Percentiles rank a stretch among this genome's conserved stretches.
These are phyloP conservation scores for Odontothrips loti DNA, from an alignment of 2,888 invertebrate genomes.

Conservation along the genomic window DNA sequence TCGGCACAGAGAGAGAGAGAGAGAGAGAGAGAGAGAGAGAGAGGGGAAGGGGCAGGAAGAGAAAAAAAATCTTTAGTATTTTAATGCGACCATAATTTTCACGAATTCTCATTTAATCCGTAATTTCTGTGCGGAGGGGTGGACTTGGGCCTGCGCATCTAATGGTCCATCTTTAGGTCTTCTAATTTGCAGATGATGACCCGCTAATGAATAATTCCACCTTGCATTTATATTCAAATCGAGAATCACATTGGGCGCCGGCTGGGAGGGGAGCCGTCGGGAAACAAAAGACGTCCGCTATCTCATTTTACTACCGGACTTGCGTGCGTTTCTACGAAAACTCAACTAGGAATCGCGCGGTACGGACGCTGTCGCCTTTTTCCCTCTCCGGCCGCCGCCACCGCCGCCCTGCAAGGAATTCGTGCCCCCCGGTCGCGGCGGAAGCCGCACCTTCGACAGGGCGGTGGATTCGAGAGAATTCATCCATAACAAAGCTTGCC, in stretches of 20 bases:
- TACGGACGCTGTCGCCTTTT: no score
- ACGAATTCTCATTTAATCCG: no score
- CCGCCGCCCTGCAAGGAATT: no score
- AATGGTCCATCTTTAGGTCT: conserved; percentile 13
- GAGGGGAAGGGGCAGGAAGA: background rate
- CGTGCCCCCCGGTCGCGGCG: no score
- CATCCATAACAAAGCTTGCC: no score
- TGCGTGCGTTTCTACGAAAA: background rate
- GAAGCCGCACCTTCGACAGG: no score
- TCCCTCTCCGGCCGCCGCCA: no score
- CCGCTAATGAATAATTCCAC: conserved; percentile 18
- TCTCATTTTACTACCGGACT: background rate
- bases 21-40: background rate
- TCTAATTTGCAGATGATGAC: conserved; percentile 20
- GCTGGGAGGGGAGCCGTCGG: background rate
- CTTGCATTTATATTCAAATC: conserved; percentile 23
- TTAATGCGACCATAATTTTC: background rate
- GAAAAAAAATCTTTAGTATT: background rate
- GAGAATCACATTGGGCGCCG: background rate
- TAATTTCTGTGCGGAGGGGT: no score
- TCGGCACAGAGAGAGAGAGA: background rate
- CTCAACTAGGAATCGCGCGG: background rate
- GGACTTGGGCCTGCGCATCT: background rate
- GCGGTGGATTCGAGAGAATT: no score
- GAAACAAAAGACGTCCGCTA: background rate